Evolutionary conservation across 2,113 vertebrate species (phyloP), one percentile per base, ranked within the genome.

Genomic region (Caranx melampygus): DNA sequence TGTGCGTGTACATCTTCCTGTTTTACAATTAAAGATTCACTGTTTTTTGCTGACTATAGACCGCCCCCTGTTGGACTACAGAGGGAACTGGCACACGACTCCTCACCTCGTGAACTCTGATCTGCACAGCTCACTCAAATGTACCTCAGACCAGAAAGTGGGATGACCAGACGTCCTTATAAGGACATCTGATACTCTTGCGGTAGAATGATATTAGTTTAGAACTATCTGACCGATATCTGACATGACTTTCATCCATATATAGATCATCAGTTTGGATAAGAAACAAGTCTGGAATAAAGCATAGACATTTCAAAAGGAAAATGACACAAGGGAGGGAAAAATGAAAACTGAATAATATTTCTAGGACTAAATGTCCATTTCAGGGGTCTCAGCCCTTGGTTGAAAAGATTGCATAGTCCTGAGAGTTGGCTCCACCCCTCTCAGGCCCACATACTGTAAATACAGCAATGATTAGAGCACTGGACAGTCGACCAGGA

Each of bases 401-500:
- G 54, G 70, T 68, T 77, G 75, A 87, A 70, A 79, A 54, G 75
- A 88, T 85, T 91, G 91, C 88, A 92, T 87, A 91, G 75, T 76
- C 74, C 83, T 80, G 83, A 85, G 81, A 81, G 83, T 57, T 14
- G 58, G 74, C 76, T 42, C 14, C 51, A 33, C 58, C 67, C 64
- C 84, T 66, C 78, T 82, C 78, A 89, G 84, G 80, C 79, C 59
- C 47, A 71, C 34, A 35, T 69, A 64, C 75, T 73, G 65, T 51
- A 26, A 59, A 74, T 57, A 80, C 59, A 88, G 82, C 67, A 45
- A 65, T 52, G 68, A 69, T 63, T 62, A 26, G 49, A 65, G 78
- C 72, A 83, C 66, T 44, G 34, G 83, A 34, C 37, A 64, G 26
- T 75, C 34, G 31, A 81, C 47, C 61, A 72, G 62, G 75, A 73